Conservation (phyloP, 1,140 invertebrate genomes). For the Dendrolimus kikuchii region DNA sequence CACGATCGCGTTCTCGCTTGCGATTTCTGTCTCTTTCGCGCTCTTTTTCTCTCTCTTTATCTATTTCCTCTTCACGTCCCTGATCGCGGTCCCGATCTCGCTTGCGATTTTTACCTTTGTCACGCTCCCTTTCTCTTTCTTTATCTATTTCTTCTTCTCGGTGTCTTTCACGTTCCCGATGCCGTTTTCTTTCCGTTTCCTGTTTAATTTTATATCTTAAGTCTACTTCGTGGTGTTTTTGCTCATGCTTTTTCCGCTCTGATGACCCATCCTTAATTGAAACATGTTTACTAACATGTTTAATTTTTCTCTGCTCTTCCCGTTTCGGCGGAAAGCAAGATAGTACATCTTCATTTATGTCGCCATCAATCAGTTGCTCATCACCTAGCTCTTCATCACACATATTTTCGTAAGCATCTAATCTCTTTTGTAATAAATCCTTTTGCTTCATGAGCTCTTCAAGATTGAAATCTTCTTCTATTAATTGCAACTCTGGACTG, state of each 20-base stretch:
- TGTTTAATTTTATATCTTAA: slow-evolving; percentile 52
- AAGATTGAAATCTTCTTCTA: slow-evolving; percentile 89
- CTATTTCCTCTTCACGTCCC: too few relatives aligned
- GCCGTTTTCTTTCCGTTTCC: slow-evolving; percentile 3
- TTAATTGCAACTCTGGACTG: slow-evolving; percentile 82
- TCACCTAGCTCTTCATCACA: slow-evolving; percentile 36
- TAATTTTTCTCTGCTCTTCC: slow-evolving; percentile 18
- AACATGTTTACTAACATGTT: slow-evolving; percentile 28
- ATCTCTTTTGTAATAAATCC: slow-evolving; percentile 77
- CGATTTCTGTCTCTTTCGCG: too few relatives aligned
- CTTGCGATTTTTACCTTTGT: too few relatives aligned
- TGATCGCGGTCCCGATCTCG: too few relatives aligned
- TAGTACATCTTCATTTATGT: slow-evolving; percentile 33
- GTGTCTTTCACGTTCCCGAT: too few relatives aligned
- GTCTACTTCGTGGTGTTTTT: slow-evolving; percentile 45
- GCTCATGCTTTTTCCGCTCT: slow-evolving; percentile 37
- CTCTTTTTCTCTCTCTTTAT: too few relatives aligned
- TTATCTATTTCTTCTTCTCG: too few relatives aligned
- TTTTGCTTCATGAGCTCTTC: slow-evolving; percentile 93
- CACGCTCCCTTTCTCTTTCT: too few relatives aligned
- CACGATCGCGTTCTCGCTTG: too few relatives aligned
- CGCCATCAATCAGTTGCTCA: slow-evolving; percentile 18
- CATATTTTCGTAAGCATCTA: slow-evolving; percentile 74
- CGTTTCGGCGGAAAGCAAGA: slow-evolving; percentile 25
- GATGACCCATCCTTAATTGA: slow-evolving; percentile 33